Evolutionary conservation across 2,113 vertebrate genomes (phyloP).

Genomic region (Anoura caudifer): DNA sequence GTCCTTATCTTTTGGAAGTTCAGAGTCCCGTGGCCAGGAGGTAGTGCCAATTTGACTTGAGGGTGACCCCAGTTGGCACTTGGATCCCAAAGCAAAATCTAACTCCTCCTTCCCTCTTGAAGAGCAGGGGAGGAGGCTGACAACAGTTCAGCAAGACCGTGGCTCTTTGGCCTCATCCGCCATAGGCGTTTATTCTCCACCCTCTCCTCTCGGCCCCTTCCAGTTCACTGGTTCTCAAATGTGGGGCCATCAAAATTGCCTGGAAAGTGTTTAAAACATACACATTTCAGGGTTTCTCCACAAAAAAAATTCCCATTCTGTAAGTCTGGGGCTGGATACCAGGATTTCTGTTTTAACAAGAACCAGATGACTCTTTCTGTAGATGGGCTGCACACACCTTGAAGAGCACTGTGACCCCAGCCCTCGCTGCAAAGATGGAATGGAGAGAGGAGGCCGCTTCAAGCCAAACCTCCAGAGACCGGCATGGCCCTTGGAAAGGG

Average conservation of each 20-base stretch:
- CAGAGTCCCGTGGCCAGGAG: background rate
- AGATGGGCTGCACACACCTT: background rate
- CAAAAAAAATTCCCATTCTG: background rate
- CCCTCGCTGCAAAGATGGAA: background rate
- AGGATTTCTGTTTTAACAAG: background rate
- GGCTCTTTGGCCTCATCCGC: background rate
- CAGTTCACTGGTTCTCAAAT: background rate
- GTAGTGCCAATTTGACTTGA: background rate
- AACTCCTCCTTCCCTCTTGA: background rate
- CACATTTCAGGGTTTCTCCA: background rate
- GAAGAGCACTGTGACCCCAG: background rate
- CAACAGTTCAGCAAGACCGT: background rate
- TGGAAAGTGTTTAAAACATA: background rate
- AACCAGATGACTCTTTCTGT: background rate
- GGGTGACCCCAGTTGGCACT: background rate
- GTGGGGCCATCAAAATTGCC: background rate
- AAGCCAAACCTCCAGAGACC: background rate
- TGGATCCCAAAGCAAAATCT: background rate
- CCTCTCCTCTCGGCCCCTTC: background rate
- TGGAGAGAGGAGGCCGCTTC: background rate
- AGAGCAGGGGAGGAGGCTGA: background rate
- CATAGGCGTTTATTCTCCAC: background rate
- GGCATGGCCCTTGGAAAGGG: background rate
- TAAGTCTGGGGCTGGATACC: background rate
- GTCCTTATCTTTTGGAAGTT: background rate